Conservation (phyloP, 2,113 vertebrate genomes). For the Perognathus longimembris region DNA sequence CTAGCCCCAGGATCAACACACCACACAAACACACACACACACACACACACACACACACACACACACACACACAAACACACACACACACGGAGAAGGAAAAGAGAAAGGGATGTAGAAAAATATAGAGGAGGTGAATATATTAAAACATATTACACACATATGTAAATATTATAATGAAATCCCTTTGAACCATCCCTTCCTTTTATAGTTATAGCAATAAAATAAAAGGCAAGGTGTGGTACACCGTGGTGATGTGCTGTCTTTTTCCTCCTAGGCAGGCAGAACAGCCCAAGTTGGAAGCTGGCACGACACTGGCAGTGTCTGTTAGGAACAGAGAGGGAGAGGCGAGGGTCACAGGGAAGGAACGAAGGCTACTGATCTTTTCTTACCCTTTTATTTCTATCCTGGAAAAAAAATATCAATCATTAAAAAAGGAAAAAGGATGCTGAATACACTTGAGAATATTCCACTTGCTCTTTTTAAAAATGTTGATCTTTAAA, state of each 20-base stretch:
- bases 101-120: no score
- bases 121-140: no score
- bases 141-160: no score
- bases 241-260: background rate
- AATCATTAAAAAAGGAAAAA: conserved; percentile 57
- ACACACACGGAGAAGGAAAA: no score
- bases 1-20: no score
- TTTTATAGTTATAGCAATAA: no score
- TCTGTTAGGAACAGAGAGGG: background rate
- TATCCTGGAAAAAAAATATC: background rate
- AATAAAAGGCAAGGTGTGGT: background rate
- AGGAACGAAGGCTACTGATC: background rate
- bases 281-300: background rate
- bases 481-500: conserved; percentile 65
- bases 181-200: no score
- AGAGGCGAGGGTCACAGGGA: background rate
- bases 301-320: background rate
- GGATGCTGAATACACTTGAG: background rate
- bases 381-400: background rate
- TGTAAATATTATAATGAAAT: no score
- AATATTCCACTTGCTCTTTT: conserved; percentile 56
- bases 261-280: background rate
- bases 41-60: no score
- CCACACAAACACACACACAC: no score
- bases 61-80: no score